phyloP scores from a whole-genome alignment of 2,113 vertebrate species.

The Nyctibius bracteatus region DNA sequence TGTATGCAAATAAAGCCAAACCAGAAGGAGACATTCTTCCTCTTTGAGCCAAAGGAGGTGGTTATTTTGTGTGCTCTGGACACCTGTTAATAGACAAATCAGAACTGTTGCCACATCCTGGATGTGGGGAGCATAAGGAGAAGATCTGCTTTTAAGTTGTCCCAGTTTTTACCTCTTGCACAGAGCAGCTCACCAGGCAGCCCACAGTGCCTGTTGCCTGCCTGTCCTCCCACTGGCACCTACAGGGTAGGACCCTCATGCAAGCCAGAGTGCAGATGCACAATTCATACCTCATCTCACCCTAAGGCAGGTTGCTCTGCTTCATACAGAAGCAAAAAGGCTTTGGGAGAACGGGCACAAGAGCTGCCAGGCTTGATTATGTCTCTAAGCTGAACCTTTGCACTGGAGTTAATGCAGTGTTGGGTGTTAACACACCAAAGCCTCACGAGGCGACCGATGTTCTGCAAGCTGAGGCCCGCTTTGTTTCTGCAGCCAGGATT shows the following conservation, averaged over 20 bases:
- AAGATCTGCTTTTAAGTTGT: background rate
- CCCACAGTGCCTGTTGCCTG: background rate
- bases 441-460: background rate
- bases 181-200: background rate
- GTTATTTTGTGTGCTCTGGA: background rate
- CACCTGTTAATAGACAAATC: background rate
- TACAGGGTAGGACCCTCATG: background rate
- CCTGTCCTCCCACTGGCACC: background rate
- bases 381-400: background rate
- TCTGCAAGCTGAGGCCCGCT: background rate
- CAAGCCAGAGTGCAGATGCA: background rate
- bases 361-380: background rate
- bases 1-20: background rate
- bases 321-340: background rate
- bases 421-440: background rate
- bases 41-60: background rate
- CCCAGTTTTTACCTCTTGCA: background rate
- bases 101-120: background rate
- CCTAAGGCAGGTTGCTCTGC: background rate
- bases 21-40: background rate
- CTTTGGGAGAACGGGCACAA: background rate
- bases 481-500: rapidly evolving
- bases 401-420: rapidly evolving
- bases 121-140: background rate
- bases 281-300: background rate